Percentiles rank a stretch among this genome's conserved stretches.
Evolutionary conservation across 2,888 invertebrate genomes (phyloP).

Genomic region (Rosalia funebris): DNA sequence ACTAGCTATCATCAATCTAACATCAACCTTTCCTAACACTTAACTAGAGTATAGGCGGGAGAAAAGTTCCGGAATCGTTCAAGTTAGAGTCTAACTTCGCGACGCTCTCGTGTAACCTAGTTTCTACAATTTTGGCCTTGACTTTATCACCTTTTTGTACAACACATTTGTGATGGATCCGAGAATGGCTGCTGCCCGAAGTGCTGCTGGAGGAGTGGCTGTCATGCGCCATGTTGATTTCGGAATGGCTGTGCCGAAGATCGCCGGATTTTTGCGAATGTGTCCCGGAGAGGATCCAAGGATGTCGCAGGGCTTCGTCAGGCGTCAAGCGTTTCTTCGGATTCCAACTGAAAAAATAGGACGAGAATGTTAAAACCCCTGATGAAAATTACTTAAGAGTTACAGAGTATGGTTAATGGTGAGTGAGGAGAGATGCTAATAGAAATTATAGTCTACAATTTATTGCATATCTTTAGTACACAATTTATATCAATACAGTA

Average conservation of each 20-base stretch:
- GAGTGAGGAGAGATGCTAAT: too few relatives aligned
- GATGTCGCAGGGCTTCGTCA: constrained; percentile 89
- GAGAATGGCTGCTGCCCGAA: constrained; percentile 57
- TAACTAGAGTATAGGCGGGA: constrained; percentile 70
- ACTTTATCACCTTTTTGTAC: constrained; percentile 59
- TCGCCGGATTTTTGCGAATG: constrained; percentile 56
- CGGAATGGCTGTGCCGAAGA: constrained; percentile 67
- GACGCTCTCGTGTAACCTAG: constrained; percentile 62
- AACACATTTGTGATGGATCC: constrained; percentile 56
- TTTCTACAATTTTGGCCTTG: constrained; percentile 61
- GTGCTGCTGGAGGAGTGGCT: constrained; percentile 60
- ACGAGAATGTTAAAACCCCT: too few relatives aligned
- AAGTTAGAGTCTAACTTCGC: constrained; percentile 64
- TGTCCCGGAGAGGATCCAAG: constrained; percentile 72
- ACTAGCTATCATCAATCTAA: constrained; percentile 9
- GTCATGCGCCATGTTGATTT: constrained; percentile 61
- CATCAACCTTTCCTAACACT: constrained; percentile 12
- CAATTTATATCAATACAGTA: too few relatives aligned
- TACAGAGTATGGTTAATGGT: too few relatives aligned
- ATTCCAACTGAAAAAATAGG: constrained; percentile 88
- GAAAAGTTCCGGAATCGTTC: constrained; percentile 72
- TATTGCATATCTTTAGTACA: too few relatives aligned
- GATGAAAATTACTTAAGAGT: too few relatives aligned
- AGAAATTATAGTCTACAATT: too few relatives aligned
- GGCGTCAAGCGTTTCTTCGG: constrained; percentile 91